Evolutionary conservation across 2,797 vertebrate species (phyloP), one percentile per base, ranked within the genome.

Genomic region (Poeciliopsis gracilis): DNA sequence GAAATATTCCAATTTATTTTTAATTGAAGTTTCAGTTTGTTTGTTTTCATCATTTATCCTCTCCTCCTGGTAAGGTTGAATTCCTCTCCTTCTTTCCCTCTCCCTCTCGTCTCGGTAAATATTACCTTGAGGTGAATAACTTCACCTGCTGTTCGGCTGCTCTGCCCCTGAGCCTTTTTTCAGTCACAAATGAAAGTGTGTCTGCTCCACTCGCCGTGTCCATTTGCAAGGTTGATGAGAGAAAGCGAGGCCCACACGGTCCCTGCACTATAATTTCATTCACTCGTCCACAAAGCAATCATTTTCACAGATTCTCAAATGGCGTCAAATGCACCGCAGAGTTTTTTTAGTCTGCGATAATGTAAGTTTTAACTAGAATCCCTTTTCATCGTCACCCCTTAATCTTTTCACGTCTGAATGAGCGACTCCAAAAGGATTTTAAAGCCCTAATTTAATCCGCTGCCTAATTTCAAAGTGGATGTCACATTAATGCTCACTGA

Each of bases 401-500:
- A 94, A 94, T 94, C 92, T 94, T 87, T 88, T 89, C 88, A 90
- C 87, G 87, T 92, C 92, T 94, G 93, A 94, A 93, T 82, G 93
- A 93, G 86, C 88, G 75, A 93, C 92, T 94, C 91, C 92, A 92
- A 93, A 94, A 92, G 88, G 86, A 86, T 93, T 93, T 93, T 88
- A 89, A 90, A 90, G 84, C 87, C 89, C 89, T 94, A 93, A 94
- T 95, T 94, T 94, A 94, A 94, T 93, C 93, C 89, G 80, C 90
- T 81, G 90, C 91, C 86, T 88, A 86, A 92, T 92, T 95, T 93
- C 91, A 93, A 92, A 94, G 90, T 92, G 89, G 85, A 88, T 90
- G 91, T 91, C 91, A 89, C 86, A 83, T 92, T 83, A 86, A 87
- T 77, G 79, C 84, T 87, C 76, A 61, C 74, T 4, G 85, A 82